Evolutionary conservation across 2,888 invertebrate species (phyloP).

Genomic region (Lingula anatina): DNA sequence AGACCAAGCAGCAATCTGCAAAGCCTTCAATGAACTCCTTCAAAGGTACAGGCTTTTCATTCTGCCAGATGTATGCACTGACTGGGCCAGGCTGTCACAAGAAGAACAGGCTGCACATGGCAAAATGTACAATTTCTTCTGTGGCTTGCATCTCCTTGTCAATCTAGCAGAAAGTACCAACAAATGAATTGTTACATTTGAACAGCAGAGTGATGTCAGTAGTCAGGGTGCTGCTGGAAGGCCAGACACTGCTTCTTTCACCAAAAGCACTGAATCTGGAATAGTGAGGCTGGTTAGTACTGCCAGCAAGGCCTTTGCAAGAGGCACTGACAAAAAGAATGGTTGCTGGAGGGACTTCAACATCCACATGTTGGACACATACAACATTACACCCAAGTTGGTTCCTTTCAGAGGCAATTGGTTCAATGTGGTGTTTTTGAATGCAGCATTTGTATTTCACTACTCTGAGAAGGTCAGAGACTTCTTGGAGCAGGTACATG

Average conservation of each 20-base stretch:
- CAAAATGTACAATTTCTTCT: conserved; percentile 16
- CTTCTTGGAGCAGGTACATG: background rate
- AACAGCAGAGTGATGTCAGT: background rate
- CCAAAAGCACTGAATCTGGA: conserved; percentile 10
- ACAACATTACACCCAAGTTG: background rate
- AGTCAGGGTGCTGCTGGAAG: conserved; percentile 6
- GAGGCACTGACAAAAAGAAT: conserved; percentile 11
- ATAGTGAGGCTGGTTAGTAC: conserved; percentile 7
- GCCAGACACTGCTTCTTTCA: conserved; percentile 9
- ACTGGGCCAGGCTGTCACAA: no score
- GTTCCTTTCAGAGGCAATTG: conserved; percentile 6
- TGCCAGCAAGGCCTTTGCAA: conserved; percentile 12
- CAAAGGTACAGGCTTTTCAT: no score
- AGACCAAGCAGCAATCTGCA: no score
- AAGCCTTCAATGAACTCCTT: no score
- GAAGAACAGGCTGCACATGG: conserved; percentile 9
- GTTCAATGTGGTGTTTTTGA: conserved; percentile 11
- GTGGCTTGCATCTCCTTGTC: conserved; percentile 15
- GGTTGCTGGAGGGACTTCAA: conserved; percentile 1
- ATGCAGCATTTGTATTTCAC: conserved; percentile 6
- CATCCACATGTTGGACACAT: no score
- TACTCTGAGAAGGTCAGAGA: background rate
- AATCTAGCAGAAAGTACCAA: conserved; percentile 14
- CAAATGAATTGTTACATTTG: conserved; percentile 2
- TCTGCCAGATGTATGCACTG: no score